Evolutionary conservation across 1,140 invertebrate genomes (phyloP).

Genomic region (Sycophaga agraensis): DNA sequence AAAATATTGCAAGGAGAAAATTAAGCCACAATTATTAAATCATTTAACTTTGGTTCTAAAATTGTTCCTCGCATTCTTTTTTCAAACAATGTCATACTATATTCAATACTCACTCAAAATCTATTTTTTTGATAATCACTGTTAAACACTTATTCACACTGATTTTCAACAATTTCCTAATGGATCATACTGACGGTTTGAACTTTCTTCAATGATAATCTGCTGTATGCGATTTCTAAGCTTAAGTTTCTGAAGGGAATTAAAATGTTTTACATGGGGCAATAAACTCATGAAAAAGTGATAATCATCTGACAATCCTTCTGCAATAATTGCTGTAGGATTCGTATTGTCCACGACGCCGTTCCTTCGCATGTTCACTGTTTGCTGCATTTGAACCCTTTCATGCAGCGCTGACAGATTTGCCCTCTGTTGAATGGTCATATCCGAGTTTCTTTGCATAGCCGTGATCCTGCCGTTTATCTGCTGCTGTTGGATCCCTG

Average conservation of each 20-base stretch:
- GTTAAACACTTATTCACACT: too few species aligned
- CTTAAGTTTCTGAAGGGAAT: conserved; percentile 23
- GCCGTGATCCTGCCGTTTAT: conserved; percentile 5
- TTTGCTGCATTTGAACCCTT: conserved; percentile 8
- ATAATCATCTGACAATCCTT: conserved; percentile 25
- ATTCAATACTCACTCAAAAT: too few species aligned
- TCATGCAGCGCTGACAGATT: conserved; percentile 14
- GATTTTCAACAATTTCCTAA: conserved; percentile 24
- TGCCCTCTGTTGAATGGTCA: conserved; percentile 1
- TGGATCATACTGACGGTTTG: conserved; percentile 24
- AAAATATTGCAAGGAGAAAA: too few species aligned
- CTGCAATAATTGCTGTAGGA: not conserved
- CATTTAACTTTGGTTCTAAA: too few species aligned
- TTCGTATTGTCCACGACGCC: not conserved
- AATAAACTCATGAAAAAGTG: conserved; percentile 29
- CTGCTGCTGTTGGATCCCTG: conserved; percentile 4
- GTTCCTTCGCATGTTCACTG: conserved; percentile 5
- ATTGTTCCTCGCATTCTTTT: too few species aligned
- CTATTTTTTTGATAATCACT: too few species aligned
- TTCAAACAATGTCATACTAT: too few species aligned
- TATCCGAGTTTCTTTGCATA: conserved; percentile 9
- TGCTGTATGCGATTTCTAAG: conserved; percentile 25
- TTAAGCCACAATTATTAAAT: too few species aligned
- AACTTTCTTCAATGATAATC: conserved; percentile 25
- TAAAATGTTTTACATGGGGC: conserved; percentile 23